Evolutionary conservation across 2,797 vertebrate species (phyloP).

Genomic region (Vireo griseus): DNA sequence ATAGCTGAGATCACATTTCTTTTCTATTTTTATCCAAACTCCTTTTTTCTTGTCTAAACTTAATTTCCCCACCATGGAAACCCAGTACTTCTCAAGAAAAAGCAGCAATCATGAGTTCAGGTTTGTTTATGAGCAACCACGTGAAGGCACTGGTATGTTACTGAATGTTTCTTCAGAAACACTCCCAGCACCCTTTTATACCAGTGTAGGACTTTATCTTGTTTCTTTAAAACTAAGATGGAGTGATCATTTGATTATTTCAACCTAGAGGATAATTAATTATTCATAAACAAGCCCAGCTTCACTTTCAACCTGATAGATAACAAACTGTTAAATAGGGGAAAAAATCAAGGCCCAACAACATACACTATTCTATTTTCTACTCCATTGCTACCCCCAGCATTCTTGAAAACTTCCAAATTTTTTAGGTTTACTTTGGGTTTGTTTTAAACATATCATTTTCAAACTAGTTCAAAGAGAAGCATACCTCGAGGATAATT

Average conservation of each 20-base stretch:
- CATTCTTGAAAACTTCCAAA: not conserved
- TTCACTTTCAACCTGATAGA: not conserved
- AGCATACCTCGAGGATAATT: not conserved
- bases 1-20: not conserved
- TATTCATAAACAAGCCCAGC: not conserved
- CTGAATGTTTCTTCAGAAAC: not conserved
- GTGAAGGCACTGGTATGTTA: not conserved
- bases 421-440: not conserved
- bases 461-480: not conserved
- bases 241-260: not conserved
- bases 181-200: not conserved
- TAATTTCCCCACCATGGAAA: not conserved
- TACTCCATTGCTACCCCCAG: not conserved
- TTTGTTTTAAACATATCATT: not conserved
- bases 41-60: not conserved
- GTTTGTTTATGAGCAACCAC: not conserved
- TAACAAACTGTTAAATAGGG: not conserved
- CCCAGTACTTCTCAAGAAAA: not conserved
- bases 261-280: not conserved
- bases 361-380: not conserved
- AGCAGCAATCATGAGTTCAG: not conserved
- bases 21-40: not conserved
- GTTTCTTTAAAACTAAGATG: not conserved
- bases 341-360: not conserved
- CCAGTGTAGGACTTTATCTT: not conserved